Base-by-base conservation (phyloP, 2,888 invertebrate genomes). In the Anthrax anthrax region DNA sequence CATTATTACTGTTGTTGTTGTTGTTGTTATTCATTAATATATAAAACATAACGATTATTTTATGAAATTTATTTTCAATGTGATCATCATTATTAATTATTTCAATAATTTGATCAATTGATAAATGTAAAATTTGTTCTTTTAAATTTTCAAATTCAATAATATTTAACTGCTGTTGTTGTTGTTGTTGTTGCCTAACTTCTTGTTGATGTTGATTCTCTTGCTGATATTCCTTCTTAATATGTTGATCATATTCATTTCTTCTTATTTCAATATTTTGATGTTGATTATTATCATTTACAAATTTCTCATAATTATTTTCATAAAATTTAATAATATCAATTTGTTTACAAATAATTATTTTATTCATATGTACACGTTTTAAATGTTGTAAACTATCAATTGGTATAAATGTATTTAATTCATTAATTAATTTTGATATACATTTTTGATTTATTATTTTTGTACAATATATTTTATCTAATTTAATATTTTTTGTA, bases 361-460 rank as follows among this genome's bases (percentile, higher is more conserved):
- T 68, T 19, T 75, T 72, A 39, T 67, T 72, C 8, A 74, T 73
- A 37, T 73, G 71, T 1, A 84, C 81, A 51, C 88, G 72, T 61
- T 89, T 89, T 17, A 89, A 67, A 65, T 88, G 85, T 40, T 73
- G 72, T 12, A 85, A 66, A 16, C 73, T 70, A 16, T 73, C 71
- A 5, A 85, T 57, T 0, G 83, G 79, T 36, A 77, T 55, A 27
- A 71, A 70, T 27, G 74, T 68, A 53, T 77, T 79, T 14, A 83
- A 62, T 37, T 72, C 63, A 19, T 67, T 55, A 38, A 89, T 77
- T 0, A 79, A 70, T 48, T 65, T 70, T 0, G 84, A 84, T 38
- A 78, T 77, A 14, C 73, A 65, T 57, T 76, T 79, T 18, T 72
- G 72, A 47, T 80, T 71, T 46, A 68, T 71, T 18, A 87, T 70